These are phyloP conservation scores for Drosophila ironensis DNA, from an alignment of 1,140 invertebrate genomes.

Conservation along the genomic window DNA sequence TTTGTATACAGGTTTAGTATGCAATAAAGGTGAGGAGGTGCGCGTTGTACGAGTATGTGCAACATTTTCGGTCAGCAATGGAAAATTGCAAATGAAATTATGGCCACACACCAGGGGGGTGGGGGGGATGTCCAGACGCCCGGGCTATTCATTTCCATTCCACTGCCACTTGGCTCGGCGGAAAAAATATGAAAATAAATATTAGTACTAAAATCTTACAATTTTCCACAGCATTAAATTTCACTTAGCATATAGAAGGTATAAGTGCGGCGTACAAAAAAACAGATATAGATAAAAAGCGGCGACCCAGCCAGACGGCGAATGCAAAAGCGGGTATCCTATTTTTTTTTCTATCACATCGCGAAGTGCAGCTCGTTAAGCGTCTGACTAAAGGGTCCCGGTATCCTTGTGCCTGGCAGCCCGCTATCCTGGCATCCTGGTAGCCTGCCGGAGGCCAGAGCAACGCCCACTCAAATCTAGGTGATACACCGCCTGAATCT, in stretches of 20 bases:
- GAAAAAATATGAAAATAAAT: slow-evolving; percentile 62
- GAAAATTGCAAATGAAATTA: slow-evolving; percentile 61
- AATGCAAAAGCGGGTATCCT: slow-evolving; percentile 10
- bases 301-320: background rate
- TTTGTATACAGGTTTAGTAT: too few species aligned
- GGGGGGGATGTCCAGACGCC: too few species aligned
- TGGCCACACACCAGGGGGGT: slow-evolving; percentile 20
- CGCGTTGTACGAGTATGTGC: background rate
- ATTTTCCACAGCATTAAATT: slow-evolving; percentile 72
- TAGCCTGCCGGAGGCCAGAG: too few species aligned
- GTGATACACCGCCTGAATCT: too few species aligned
- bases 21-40: slow-evolving; percentile 8
- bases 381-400: slow-evolving; percentile 24
- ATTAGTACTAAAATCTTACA: slow-evolving; percentile 61
- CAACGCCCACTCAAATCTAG: too few species aligned
- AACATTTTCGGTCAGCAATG: slow-evolving; percentile 36
- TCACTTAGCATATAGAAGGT: slow-evolving; percentile 60
- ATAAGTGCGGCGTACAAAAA: slow-evolving; percentile 1
- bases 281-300: background rate
- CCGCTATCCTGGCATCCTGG: too few species aligned
- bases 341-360: slow-evolving; percentile 23
- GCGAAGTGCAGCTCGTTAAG: slow-evolving; percentile 52
- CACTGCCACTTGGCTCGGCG: slow-evolving; percentile 2
- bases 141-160: background rate
- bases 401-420: too few species aligned